Evolutionary conservation across 2,113 vertebrate species (phyloP), one percentile per base, ranked within the genome.

Genomic region (Thamnaconus septentrionalis): DNA sequence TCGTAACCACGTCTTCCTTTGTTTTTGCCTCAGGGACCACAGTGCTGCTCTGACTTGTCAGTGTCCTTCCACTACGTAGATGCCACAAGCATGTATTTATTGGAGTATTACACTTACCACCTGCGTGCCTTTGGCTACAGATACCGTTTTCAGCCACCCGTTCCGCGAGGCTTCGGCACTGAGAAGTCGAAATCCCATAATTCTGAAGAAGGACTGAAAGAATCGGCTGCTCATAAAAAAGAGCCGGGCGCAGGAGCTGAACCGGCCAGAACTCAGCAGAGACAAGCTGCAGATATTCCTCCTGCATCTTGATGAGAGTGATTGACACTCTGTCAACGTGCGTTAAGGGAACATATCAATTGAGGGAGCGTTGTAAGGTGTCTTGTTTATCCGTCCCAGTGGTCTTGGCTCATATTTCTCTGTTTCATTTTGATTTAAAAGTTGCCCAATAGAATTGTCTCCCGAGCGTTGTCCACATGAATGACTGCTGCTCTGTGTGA

Each of bases 11-110:
- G 18, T 53, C 39, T 72, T 7, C 55, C 10, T 10, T 41, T 54
- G 41, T 57, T 61, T 7, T 39, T n/a, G 3, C 4, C 41, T 48
- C 66, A 92, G 91, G 84, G 90, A 6, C 87, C 91, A 46, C 88
- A 90, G 63, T 91, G 90, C 75, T 92, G 89, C 83, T 92, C 93
- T 3, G 88, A 93, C 47, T 49, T 94, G 70, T 91, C 93, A 0
- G 79, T 94, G 59, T 94, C 94, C 59, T 93, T 92, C 84, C 92
- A 92, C 80, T 92, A 92, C 8, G 71, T 90, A 43, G 84, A 79
- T 11, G 46, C 87, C 1, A 5, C 71, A 4, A 51, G 66, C 39
- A 91, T 92, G 90, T 90, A 92, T 75, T 63, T 76, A 6, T 42
- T 91, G 83, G 91, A 92, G 75, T 93, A 93, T 65, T 91, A 91